phyloP scores from a whole-genome alignment of 2,888 invertebrate genomes.

The Erannis defoliaria region DNA sequence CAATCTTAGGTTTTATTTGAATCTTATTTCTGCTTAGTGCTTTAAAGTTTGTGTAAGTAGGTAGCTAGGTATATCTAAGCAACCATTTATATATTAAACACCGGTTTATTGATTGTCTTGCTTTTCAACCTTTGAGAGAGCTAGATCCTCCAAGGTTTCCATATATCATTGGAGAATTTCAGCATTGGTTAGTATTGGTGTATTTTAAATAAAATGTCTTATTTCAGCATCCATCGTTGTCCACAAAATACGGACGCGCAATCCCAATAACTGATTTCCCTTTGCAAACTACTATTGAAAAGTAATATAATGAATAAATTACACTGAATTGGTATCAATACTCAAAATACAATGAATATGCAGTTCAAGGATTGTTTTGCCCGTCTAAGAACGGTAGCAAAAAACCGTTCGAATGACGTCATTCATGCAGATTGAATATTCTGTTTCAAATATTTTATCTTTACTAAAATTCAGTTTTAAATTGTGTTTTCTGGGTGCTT shows the following conservation, averaged over 20 bases:
- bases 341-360: conserved; percentile 13
- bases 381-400: conserved; percentile 8
- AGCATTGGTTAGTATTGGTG: too few relatives aligned
- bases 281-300: neutral
- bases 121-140: too few relatives aligned
- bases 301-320: neutral
- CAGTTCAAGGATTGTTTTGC: conserved; percentile 16
- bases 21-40: too few relatives aligned
- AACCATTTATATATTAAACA: too few relatives aligned
- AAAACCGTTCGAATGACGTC: conserved; percentile 6
- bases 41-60: too few relatives aligned
- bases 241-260: neutral
- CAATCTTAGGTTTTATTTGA: too few relatives aligned
- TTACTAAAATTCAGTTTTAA: neutral
- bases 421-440: neutral
- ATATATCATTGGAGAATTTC: too few relatives aligned
- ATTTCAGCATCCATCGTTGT: neutral
- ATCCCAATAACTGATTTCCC: neutral
- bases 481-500: neutral
- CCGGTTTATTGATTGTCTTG: too few relatives aligned
- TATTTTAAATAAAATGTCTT: too few relatives aligned
- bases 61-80: too few relatives aligned
- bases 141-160: too few relatives aligned
- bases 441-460: neutral
- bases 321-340: neutral